Base-by-base conservation (phyloP, 2,888 invertebrate species). In the Cabera pusaria region DNA sequence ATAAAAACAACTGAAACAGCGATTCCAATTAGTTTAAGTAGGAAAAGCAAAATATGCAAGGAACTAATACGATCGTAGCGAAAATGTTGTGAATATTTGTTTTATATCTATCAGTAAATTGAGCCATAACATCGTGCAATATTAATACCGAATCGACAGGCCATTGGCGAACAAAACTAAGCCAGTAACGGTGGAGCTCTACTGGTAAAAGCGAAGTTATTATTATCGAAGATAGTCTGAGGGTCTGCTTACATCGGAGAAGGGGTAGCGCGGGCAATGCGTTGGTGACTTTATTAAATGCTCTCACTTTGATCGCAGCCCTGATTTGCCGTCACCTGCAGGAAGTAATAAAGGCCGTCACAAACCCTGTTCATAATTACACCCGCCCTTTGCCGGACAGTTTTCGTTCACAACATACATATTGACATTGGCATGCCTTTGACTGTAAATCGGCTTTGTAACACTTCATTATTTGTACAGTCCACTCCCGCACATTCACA, bases 311-410 rank as follows among this genome's bases (percentile, higher is more conserved):
- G 86, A 86, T 85, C 80, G 74, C 52, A 52, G 59, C 59, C 64
- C 60, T 66, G 76, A 75, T 76, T 74, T 59, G 59, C 68, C 74
- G 86, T 85, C 86, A 85, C 81, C 75, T 82, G 78, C 83, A 85
- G 80, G 73, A 71, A 69, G 71, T 67, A 83, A 83, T 83, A 83
- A 75, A 72, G 75, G 64, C 59, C 57, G 62, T 52, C 57, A 64
- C 71, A 71, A 68, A 78, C 73, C 65, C 66, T 41, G 45, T 56
- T 67, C 71, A 79, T 83, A 83, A 83, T 82, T 82, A 81, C 68
- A 68, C 56, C 25, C 25, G 55, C 35, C 40, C 43, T 25, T 28
- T 33, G 57, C 56, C 37, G 53, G 55, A 59, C 64, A 60, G 67
- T 55, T 56, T 56, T 54, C 59, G 64, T 67, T 66, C 65, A 70